Conservation (phyloP, 2,797 vertebrate genomes). For the Neopelma chrysocephalum region DNA sequence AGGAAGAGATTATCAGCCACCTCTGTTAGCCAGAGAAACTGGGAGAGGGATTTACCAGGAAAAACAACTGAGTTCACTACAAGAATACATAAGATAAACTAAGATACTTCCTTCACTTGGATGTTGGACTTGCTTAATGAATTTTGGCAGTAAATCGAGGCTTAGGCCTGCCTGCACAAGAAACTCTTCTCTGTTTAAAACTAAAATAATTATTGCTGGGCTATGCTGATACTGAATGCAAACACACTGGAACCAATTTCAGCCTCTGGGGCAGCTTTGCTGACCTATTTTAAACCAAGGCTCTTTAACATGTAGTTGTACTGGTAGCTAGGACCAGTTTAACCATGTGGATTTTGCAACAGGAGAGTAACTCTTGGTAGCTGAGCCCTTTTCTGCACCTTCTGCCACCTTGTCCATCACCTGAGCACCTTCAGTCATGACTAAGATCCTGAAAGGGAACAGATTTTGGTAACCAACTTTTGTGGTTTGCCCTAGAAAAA, state of each 20-base stretch:
- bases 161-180: background rate
- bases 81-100: background rate
- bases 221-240: background rate
- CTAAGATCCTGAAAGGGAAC: background rate
- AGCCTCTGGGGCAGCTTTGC: background rate
- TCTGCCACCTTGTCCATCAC: background rate
- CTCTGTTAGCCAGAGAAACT: background rate
- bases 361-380: background rate
- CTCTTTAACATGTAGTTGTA: background rate
- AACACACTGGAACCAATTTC: background rate
- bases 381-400: background rate
- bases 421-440: background rate
- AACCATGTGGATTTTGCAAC: background rate
- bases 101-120: background rate
- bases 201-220: background rate
- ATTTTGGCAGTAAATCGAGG: background rate
- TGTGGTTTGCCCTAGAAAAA: background rate
- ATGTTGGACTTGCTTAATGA: background rate
- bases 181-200: background rate
- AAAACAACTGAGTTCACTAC: background rate
- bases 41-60: background rate
- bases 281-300: background rate
- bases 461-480: background rate
- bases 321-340: background rate
- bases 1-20: background rate